A percentile compares a stretch with the other conserved stretches of the same genome.
Evolutionary conservation across 2,888 invertebrate genomes (phyloP).

Genomic region (Thymelicus sylvestris): DNA sequence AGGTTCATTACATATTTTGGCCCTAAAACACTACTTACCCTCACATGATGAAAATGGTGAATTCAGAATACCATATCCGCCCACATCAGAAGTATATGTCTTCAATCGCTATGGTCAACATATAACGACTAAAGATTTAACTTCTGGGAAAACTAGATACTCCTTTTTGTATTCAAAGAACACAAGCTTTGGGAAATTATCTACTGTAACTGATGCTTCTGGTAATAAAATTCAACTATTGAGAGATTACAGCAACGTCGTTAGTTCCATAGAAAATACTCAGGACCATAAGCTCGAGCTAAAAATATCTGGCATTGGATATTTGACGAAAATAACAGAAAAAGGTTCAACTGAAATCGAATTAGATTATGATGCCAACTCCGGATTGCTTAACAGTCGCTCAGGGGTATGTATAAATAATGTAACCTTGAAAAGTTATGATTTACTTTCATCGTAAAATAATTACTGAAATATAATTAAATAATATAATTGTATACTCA

Average conservation of each 20-base stretch:
- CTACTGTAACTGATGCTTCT: conserved; percentile 96
- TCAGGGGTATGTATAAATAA: conserved; percentile 86
- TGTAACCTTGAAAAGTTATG: not conserved
- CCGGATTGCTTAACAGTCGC: conserved; percentile 93
- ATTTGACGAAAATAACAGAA: conserved; percentile 94
- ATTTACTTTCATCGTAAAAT: conserved; percentile 21
- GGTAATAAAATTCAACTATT: conserved; percentile 96
- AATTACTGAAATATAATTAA: not conserved
- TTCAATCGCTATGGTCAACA: conserved; percentile 98
- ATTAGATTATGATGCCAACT: conserved; percentile 95
- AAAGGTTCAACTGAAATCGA: conserved; percentile 95
- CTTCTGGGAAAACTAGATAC: conserved; percentile 97
- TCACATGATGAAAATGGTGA: conserved; percentile 95
- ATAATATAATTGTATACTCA: not conserved
- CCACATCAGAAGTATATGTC: conserved; percentile 96
- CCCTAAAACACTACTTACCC: conserved; percentile 94
- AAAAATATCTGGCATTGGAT: conserved; percentile 96
- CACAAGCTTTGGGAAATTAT: conserved; percentile 96
- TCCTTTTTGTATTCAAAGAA: conserved; percentile 98
- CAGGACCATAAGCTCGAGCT: conserved; percentile 97
- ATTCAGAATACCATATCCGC: conserved; percentile 96
- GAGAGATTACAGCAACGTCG: conserved; percentile 96
- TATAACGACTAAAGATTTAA: conserved; percentile 95
- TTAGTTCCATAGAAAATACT: conserved; percentile 96
- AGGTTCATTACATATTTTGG: conserved; percentile 92